Evolutionary conservation across 2,888 invertebrate species (phyloP).

Genomic region (Cyrtodaria siliqua): DNA sequence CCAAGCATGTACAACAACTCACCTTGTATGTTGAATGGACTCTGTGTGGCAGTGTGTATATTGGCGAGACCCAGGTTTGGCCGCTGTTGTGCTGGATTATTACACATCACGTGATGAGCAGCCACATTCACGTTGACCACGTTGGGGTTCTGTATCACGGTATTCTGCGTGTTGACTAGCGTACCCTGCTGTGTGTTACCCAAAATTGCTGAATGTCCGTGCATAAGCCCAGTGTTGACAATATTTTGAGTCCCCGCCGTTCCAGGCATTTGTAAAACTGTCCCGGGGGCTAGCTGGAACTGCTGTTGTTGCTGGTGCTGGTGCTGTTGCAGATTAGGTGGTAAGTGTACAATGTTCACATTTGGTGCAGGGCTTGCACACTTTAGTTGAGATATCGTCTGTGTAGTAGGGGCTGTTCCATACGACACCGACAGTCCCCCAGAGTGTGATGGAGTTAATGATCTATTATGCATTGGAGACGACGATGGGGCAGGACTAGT

Average conservation of each 20-base stretch:
- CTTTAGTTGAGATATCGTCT: slow-evolving; percentile 46
- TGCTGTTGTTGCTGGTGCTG: slow-evolving; percentile 48
- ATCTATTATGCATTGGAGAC: slow-evolving; percentile 67
- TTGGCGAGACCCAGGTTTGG: slow-evolving; percentile 23
- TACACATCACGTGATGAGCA: slow-evolving; percentile 69
- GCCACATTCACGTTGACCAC: slow-evolving; percentile 79
- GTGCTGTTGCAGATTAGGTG: slow-evolving; percentile 59
- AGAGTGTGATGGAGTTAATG: slow-evolving; percentile 63
- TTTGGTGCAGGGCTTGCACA: slow-evolving; percentile 64
- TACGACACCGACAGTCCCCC: slow-evolving; percentile 53
- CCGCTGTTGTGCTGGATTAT: slow-evolving; percentile 62
- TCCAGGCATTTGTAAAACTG: no score
- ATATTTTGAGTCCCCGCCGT: no score
- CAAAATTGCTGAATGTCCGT: no score
- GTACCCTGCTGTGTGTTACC: no score
- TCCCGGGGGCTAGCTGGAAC: no score
- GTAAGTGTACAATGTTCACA: slow-evolving; percentile 70
- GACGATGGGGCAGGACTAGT: slow-evolving; percentile 64
- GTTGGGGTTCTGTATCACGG: slow-evolving; percentile 79
- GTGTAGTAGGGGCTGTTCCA: slow-evolving; percentile 37
- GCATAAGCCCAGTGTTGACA: no score
- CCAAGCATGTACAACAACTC: no score
- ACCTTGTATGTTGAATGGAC: slow-evolving; percentile 75
- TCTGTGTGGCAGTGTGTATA: slow-evolving; percentile 56
- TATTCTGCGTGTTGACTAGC: no score